These are phyloP conservation scores for Sepioteuthis lessoniana DNA, from an alignment of 2,888 invertebrate genomes.

Conservation along the genomic window DNA sequence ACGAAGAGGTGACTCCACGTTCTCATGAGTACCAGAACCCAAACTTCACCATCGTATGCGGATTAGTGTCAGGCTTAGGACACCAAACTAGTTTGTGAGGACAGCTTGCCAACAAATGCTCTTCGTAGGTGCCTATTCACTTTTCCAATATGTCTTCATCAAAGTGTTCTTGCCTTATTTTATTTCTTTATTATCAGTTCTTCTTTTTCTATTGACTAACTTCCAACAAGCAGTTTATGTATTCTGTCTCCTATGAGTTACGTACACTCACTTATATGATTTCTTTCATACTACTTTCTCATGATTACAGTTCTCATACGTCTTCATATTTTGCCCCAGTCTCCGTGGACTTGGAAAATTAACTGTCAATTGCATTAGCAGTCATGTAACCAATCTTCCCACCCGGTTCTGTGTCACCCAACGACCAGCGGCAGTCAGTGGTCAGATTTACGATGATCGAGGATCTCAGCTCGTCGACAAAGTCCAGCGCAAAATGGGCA, in stretches of 20 bases:
- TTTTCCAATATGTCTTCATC: neutral
- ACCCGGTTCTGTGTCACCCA: neutral
- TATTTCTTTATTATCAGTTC: neutral
- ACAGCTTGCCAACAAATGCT: neutral
- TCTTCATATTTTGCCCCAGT: neutral
- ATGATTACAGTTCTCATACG: neutral
- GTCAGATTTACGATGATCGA: slow-evolving; percentile 5
- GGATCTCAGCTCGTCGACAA: neutral
- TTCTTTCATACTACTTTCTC: neutral
- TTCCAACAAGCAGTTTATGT: neutral
- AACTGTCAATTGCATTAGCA: slow-evolving; percentile 33
- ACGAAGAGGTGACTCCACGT: no score
- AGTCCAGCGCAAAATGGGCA: neutral
- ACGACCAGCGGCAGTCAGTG: neutral
- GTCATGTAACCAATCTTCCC: neutral
- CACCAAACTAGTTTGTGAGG: no score
- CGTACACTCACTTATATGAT: neutral
- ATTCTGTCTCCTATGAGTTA: neutral
- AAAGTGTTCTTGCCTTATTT: neutral
- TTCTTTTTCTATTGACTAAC: neutral
- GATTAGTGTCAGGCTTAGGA: no score
- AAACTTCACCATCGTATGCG: no score
- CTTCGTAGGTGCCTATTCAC: neutral
- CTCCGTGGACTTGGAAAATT: neutral
- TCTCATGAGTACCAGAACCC: no score